These are phyloP conservation scores for Idaea biselata DNA, from an alignment of 2,888 invertebrate species.

Conservation along the genomic window DNA sequence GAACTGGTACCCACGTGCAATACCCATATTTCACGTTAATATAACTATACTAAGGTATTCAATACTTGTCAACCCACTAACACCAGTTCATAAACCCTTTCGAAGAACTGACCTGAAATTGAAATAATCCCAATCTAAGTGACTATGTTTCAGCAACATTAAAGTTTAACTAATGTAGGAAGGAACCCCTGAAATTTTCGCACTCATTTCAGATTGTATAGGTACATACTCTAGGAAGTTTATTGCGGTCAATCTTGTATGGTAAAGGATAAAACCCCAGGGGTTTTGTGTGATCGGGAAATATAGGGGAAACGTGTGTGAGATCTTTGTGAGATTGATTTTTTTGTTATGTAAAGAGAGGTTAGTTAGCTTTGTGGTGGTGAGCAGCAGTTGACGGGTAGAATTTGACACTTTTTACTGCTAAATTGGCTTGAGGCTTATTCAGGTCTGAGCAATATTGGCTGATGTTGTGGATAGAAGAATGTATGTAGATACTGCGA, in stretches of 20 bases:
- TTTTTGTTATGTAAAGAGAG: constrained; percentile 18
- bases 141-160: constrained; percentile 52
- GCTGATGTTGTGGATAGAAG: too few species aligned
- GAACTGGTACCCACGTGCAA: neutral
- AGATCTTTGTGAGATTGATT: constrained; percentile 19
- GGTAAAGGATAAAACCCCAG: constrained; percentile 19
- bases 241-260: constrained; percentile 42
- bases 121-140: constrained; percentile 53
- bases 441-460: neutral
- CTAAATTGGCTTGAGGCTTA: neutral
- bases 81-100: constrained; percentile 48
- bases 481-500: too few species aligned
- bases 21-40: constrained; percentile 56
- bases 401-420: too few species aligned
- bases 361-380: neutral
- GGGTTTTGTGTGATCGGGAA: constrained; percentile 19
- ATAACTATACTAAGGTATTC: constrained; percentile 43
- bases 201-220: constrained; percentile 19
- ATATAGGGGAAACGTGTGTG: constrained; percentile 15
- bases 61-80: constrained; percentile 54
- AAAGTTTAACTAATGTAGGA: constrained; percentile 48
- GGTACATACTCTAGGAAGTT: constrained; percentile 24
- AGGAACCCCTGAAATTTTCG: constrained; percentile 42
- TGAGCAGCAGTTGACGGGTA: neutral
- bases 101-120: constrained; percentile 55